These are phyloP conservation scores for Magallana ariakensis DNA, from an alignment of 1,140 invertebrate species.

Conservation along the genomic window DNA sequence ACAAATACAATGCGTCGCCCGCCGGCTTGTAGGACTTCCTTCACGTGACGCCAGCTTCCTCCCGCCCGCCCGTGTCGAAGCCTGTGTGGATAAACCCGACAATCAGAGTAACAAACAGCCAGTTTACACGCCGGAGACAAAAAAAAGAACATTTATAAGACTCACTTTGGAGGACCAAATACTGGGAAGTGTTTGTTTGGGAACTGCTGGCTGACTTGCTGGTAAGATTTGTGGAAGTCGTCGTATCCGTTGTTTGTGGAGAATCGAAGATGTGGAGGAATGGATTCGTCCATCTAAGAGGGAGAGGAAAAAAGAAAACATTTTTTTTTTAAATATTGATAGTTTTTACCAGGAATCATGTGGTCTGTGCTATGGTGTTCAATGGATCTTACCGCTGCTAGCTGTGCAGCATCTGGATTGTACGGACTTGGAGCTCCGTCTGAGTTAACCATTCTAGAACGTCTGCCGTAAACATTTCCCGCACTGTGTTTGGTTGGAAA, in stretches of 20 bases:
- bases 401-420: neutral
- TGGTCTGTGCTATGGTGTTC: neutral
- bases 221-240: conserved; percentile 71
- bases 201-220: conserved; percentile 62
- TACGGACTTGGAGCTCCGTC: conserved; percentile 10
- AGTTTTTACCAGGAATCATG: neutral
- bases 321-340: neutral
- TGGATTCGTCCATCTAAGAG: conserved; percentile 65
- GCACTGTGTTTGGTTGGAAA: conserved; percentile 8
- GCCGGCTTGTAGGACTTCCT: conserved; percentile 72
- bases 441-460: conserved; percentile 38
- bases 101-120: no score
- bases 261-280: conserved; percentile 68
- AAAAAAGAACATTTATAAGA: neutral
- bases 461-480: conserved; percentile 36
- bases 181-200: conserved; percentile 64
- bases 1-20: conserved; percentile 73
- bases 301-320: conserved; percentile 13
- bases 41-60: conserved; percentile 75
- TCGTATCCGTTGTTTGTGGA: conserved; percentile 67
- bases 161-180: conserved; percentile 70
- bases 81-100: conserved; percentile 53
- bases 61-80: conserved; percentile 71
- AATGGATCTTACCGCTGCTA: conserved; percentile 28
- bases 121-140: no score